phyloP scores from a whole-genome alignment of 1,140 invertebrate species.

The Ephestia elutella region DNA sequence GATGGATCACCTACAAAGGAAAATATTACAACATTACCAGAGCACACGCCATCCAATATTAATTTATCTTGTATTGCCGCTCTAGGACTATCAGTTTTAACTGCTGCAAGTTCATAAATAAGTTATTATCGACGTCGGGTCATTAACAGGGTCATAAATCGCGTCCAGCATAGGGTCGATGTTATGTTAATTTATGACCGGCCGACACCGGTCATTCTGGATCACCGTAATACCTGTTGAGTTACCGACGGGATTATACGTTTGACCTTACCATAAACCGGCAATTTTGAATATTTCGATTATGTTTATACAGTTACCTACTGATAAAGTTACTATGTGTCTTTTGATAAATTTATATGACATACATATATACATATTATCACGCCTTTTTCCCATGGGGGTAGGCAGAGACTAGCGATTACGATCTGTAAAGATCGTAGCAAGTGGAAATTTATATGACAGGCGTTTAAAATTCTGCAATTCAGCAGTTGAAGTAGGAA shows the following conservation, averaged over 20 bases:
- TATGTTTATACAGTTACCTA: neutral
- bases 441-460: too few relatives aligned
- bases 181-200: constrained; percentile 45
- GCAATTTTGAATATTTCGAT: constrained; percentile 11
- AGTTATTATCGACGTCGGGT: constrained; percentile 21
- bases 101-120: constrained; percentile 16
- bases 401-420: too few relatives aligned
- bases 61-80: neutral
- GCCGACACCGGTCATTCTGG: constrained; percentile 47
- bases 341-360: too few relatives aligned
- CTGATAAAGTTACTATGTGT: too few relatives aligned
- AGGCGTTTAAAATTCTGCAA: too few relatives aligned
- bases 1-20: too few relatives aligned
- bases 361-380: too few relatives aligned
- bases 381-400: too few relatives aligned
- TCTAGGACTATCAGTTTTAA: constrained; percentile 2
- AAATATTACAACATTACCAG: neutral
- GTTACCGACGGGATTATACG: constrained; percentile 44
- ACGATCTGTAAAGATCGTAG: too few relatives aligned
- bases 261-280: constrained; percentile 24
- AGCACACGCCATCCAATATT: neutral
- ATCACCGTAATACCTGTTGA: constrained; percentile 64
- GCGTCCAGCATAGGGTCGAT: constrained; percentile 7
- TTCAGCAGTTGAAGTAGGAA: too few relatives aligned
- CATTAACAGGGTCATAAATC: constrained; percentile 26